Base-by-base conservation (phyloP, 1,140 invertebrate species). In the Orius insidiosus region DNA sequence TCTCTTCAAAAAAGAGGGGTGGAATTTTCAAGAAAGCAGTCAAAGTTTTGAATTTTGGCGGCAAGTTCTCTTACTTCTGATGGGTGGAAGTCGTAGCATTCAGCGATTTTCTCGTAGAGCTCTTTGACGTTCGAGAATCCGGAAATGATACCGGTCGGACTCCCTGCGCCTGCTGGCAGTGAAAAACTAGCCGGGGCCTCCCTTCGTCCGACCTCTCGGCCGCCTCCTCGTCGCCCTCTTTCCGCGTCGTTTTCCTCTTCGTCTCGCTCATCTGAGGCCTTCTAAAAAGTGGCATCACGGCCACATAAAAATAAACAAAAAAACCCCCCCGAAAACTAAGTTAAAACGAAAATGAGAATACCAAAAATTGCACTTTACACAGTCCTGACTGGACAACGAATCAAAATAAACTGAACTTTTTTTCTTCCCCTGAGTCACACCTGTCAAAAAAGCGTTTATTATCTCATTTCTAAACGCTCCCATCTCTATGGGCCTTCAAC, bases 101-200 rank as follows among this genome's bases (percentile, higher is more conserved):
- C 85, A 8, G 88, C 86, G 55, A 98, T 96, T 63, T 92, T 93
- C 60, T 85, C 75, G 59, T 98, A 98, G 1, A 98, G 69, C 61
- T 97, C 90, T 55, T 82, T 84, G 7, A 97, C 88, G 62, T 90
- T 96, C 15, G 84, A 80, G 61, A 97, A 97, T 45, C 86, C 88
- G 7, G 85, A 88, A 54, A 98, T 93, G 18, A 93, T 73, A 5
- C 84, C 89, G 0, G 90, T 92, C 0, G 90, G 87, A 59, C 86
- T 92, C 6, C 94, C 55, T 98, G 92, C 0, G 93, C 94, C 60
- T 95, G 76, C 62, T 97, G 93, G 63, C 92, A 97, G 60, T 94
- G 86, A 59, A 98, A 97, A 18, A 88, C 78, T 47, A 96, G 16
- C 1, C 31, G 36, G 18, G 35, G 15, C 18, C 14, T 15, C n/a